Evolutionary conservation across 1,140 invertebrate genomes (phyloP).

Genomic region (Tetramorium alpestre): DNA sequence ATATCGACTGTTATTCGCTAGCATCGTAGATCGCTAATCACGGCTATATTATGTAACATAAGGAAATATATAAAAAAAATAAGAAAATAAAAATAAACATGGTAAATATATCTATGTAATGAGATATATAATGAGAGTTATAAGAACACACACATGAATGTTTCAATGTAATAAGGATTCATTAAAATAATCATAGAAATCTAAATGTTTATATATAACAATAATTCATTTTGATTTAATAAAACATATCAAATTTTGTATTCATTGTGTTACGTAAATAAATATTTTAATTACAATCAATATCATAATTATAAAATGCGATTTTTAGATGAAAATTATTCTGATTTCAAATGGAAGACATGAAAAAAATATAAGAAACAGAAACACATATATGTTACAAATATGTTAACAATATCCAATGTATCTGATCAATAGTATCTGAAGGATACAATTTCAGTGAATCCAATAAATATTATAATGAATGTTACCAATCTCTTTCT

Average conservation of each 20-base stretch:
- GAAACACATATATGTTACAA: background rate
- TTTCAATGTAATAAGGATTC: too few species aligned
- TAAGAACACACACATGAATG: too few species aligned
- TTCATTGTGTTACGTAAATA: background rate
- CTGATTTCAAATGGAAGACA: background rate
- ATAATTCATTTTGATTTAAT: background rate
- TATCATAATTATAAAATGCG: background rate
- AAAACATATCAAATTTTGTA: background rate
- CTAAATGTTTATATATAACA: background rate
- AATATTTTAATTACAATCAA: background rate
- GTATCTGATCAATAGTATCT: background rate
- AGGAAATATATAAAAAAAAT: background rate
- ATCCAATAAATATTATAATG: conserved; percentile 21
- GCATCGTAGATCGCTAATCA: background rate
- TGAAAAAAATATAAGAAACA: background rate
- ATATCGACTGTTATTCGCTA: background rate
- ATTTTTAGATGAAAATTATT: conserved; percentile 3
- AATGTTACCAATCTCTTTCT: background rate
- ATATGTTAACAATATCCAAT: background rate
- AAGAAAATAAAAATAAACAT: background rate
- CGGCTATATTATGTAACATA: background rate
- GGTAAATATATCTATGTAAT: background rate
- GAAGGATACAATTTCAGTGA: background rate
- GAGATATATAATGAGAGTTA: background rate
- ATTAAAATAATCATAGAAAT: background rate